phyloP scores from a whole-genome alignment of 2,113 vertebrate genomes.

The Cyprinodon brontotheroides region DNA sequence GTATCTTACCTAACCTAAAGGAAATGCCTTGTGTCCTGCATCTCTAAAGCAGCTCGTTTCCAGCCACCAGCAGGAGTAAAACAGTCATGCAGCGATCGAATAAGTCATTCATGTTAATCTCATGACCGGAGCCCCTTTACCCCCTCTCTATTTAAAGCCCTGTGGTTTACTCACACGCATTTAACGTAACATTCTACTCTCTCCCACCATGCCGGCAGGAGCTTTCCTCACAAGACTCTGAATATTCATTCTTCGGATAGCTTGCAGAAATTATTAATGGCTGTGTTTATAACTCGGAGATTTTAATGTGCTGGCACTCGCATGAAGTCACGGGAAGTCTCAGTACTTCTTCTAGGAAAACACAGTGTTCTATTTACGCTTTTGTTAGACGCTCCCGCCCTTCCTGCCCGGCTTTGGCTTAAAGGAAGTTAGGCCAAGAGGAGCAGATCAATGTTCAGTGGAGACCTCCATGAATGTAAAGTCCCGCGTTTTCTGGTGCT shows the following conservation, averaged over 20 bases:
- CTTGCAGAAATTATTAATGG: slow-evolving; percentile 4
- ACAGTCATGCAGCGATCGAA: slow-evolving; percentile 29
- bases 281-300: not conserved
- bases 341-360: slow-evolving; percentile 35
- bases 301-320: not conserved
- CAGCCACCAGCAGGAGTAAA: not conserved
- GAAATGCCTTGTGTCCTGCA: slow-evolving; percentile 3
- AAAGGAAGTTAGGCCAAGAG: slow-evolving; percentile 67
- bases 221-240: slow-evolving; percentile 15
- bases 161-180: slow-evolving; percentile 53
- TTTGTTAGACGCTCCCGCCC: slow-evolving; percentile 54
- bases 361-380: slow-evolving; percentile 55
- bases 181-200: slow-evolving; percentile 9
- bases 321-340: not conserved
- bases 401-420: slow-evolving; percentile 63
- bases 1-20: slow-evolving; percentile 10
- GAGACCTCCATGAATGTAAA: not conserved
- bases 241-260: slow-evolving; percentile 36
- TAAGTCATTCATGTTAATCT: slow-evolving; percentile 27
- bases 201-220: slow-evolving; percentile 11
- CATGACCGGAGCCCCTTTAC: slow-evolving; percentile 32
- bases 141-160: slow-evolving; percentile 47
- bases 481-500: not conserved
- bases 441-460: slow-evolving; percentile 12
- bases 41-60: slow-evolving; percentile 33